Conservation (phyloP, 1,140 invertebrate species). For the Oscheius sp. region DNA sequence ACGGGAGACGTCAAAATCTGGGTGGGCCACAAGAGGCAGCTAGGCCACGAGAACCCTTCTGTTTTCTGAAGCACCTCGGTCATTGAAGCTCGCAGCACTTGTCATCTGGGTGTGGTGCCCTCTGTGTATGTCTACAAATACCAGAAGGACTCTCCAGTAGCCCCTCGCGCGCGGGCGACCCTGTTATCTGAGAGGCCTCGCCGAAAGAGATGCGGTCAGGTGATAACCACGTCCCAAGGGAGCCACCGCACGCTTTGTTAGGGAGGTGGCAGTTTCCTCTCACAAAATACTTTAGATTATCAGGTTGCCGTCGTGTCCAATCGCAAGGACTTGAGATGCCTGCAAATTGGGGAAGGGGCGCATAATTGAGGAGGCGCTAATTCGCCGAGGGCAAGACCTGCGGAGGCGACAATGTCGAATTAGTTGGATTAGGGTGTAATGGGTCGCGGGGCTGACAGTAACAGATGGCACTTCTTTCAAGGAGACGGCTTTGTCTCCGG, state of each 20-base stretch:
- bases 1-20: slow-evolving; percentile 95
- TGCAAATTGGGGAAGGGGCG: no score
- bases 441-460: not conserved
- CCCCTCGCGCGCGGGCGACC: not conserved
- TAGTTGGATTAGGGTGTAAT: slow-evolving; percentile 7
- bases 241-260: no score
- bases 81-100: no score
- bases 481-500: no score
- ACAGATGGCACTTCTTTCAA: not conserved
- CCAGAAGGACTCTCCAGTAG: not conserved
- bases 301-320: no score
- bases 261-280: no score
- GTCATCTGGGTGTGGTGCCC: no score
- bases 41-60: no score
- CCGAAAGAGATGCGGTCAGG: not conserved
- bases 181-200: not conserved
- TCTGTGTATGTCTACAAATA: not conserved
- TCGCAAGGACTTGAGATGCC: no score
- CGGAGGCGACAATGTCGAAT: not conserved
- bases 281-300: no score
- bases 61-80: no score
- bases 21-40: no score
- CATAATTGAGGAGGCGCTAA: slow-evolving; percentile 11
- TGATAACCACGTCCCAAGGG: not conserved
- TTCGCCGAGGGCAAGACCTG: not conserved